Evolutionary conservation across 2,797 vertebrate species (phyloP), one percentile per base, ranked within the genome.

Genomic region (Pagetopsis macropterus): DNA sequence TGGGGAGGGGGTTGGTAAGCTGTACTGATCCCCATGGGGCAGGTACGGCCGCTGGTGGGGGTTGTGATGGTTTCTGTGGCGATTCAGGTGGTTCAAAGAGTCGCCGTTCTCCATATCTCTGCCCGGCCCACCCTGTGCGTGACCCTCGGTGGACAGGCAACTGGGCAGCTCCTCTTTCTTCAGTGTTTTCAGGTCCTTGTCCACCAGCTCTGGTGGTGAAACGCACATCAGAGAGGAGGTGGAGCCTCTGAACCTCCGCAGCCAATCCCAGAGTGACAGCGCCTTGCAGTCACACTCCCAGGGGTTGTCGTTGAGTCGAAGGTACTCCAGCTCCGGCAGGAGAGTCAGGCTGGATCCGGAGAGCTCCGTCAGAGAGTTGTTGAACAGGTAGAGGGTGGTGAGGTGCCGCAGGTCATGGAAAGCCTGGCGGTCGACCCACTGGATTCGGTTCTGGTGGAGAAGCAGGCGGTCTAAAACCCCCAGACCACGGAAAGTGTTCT

Each of bases 221-320:
- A 86, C 83, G 2, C 98, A 99, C 43, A 92, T 89, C 45, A 97
- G 93, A 0, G 93, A 90, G 1, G 97, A 99, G 70, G 97, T 96
- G 85, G 98, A 98, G 74, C 98, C 98, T 44, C 96, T 88, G 94
- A 99, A 99, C 61, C 95, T 84, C 49, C 93, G 94, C 69, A 99
- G 94, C 98, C 98, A 99, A 74, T 98, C 97, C 97, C 97, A 99
- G 74, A 99, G 95, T 0, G 97, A 96, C 67, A 94, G 92, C 0
- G 95, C 95, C 79, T 96, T 96, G 93, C 98, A 99, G 60, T 96
- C 95, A 5, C 98, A 99, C 88, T 96, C 95, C 98, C 98, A 99
- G 0, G 97, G 96, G 78, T 99, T 99, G 82, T 96, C 96, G 0
- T 99, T 99, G 74, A 99, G 96, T 66, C 98, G 96, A 33, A 99